Conservation (phyloP, 2,113 vertebrate species). For the Antechinus flavipes region DNA sequence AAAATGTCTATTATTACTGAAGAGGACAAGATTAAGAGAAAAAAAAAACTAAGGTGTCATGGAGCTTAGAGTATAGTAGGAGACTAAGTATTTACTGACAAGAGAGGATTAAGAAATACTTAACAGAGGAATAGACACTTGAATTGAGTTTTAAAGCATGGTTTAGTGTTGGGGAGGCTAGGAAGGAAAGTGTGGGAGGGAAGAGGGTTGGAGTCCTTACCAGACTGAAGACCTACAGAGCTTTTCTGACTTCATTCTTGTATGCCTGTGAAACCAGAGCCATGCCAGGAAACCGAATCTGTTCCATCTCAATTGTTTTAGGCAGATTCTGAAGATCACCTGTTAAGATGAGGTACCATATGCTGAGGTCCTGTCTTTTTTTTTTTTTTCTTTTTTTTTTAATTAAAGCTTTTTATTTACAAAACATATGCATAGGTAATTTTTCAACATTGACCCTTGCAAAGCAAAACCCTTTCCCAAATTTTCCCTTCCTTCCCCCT, state of each 20-base stretch:
- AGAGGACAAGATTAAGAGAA: neutral
- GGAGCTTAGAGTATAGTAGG: neutral
- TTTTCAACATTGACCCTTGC: no score
- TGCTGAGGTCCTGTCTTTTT: neutral
- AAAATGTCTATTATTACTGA: neutral
- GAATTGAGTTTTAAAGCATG: neutral
- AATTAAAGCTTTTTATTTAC: no score
- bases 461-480: no score
- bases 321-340: neutral
- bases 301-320: neutral
- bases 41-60: neutral
- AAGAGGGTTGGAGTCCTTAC: neutral
- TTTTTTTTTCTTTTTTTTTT: no score
- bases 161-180: neutral
- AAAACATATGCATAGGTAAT: no score
- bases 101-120: neutral
- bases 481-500: no score
- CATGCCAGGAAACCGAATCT: neutral
- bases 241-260: neutral
- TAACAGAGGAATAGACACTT: neutral
- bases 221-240: neutral
- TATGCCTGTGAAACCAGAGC: neutral
- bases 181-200: neutral
- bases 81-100: neutral
- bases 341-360: neutral